Base-by-base conservation (phyloP, 2,888 invertebrate species). In the Agonum fuliginosum region DNA sequence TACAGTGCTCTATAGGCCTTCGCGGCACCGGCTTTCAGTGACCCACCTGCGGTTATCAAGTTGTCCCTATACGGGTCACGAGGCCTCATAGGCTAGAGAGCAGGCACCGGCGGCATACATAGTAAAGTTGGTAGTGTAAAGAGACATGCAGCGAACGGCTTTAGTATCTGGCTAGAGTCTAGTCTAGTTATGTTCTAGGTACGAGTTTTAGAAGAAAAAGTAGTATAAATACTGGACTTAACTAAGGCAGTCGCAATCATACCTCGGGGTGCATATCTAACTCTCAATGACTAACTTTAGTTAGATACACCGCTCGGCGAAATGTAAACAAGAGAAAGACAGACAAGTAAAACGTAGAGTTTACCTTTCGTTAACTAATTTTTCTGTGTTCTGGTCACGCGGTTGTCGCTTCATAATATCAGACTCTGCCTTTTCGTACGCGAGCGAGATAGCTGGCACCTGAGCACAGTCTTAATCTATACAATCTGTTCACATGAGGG, bases 51-150 rank as follows among this genome's bases (percentile, higher is more conserved):
- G 95, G 92, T 98, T 98, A 89, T 97, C 91, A 98, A 95, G 93
- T 97, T 97, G 93, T 98, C 98, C 90, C 94, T 95, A 91, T 95
- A 94, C 87, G 97, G 97, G 92, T 97, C 94, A 91, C 97, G 94
- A 87, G 90, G 96, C 95, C 93, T 98, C 97, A 91, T 98, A 95
- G 86, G 95, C 94, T 89, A 95, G 90, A 83, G 95, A 95, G 67
- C 75, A 75, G 48, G 51, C 67, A 75, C 65, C 67, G 75, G 67
- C 75, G 51, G 75, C 67, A 75, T 67, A 75, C 67, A 75, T 54
- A 72, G 58, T 54, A 67, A 48, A 75, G 75, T 75, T 75, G 67
- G 65, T 75, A 48, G 67, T 67, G 67, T 46, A 70, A 54, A 75
- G 67, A 74, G 74, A 74, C 62, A 58, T 62, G 74, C 71, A 71